Conservation (phyloP, 2,888 invertebrate genomes). For the Drosophila robusta region DNA sequence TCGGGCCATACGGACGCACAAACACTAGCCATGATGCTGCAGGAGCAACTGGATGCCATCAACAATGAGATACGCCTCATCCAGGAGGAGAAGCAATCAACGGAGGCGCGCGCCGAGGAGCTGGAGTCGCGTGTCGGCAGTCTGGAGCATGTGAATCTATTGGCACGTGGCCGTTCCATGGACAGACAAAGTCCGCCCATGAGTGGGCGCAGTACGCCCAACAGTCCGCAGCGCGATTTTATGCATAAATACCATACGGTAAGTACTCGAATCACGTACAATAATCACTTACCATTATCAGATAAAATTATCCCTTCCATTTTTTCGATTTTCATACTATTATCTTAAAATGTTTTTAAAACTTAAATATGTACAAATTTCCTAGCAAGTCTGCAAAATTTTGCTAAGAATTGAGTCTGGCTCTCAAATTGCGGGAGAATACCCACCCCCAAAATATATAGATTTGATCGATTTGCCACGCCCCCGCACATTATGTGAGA, state of each 20-base stretch:
- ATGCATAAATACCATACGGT: conserved; percentile 98
- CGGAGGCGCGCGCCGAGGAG: conserved; percentile 98
- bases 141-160: conserved; percentile 96
- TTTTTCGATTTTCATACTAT: no score
- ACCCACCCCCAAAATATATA: no score
- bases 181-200: conserved; percentile 92
- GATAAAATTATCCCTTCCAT: no score
- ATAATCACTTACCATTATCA: no score
- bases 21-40: conserved; percentile 98
- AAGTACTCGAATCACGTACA: conserved; percentile 85
- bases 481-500: no score
- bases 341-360: no score
- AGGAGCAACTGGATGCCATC: conserved; percentile 99
- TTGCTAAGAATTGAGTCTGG: no score
- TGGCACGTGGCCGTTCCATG: conserved; percentile 90
- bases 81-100: conserved; percentile 98
- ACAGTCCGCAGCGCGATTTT: conserved; percentile 93
- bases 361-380: no score
- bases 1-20: conserved; percentile 96
- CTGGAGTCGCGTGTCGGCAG: conserved; percentile 97
- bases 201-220: conserved; percentile 95
- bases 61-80: conserved; percentile 97
- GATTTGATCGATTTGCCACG: no score
- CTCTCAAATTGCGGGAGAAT: no score
- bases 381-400: no score